Base-by-base conservation (phyloP, 2,113 vertebrate genomes). In the Ovibos moschatus region DNA sequence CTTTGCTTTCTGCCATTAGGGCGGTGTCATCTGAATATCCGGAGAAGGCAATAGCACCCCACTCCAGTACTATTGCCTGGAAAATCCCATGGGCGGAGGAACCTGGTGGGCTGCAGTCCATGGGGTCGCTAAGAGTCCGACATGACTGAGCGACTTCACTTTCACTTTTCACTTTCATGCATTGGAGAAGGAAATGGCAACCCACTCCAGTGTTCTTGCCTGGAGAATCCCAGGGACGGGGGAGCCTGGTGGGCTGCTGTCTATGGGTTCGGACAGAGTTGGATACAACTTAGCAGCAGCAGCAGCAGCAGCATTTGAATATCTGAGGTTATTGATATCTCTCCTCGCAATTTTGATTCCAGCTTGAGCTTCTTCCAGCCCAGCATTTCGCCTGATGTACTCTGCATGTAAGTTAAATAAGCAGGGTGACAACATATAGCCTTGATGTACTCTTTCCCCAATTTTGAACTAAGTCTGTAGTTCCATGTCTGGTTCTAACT, bases 121-220 rank as follows among this genome's bases (percentile, higher is more conserved):
- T 62, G 28, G 28, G 13, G 28, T 62, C 0, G 13, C 28, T 1
- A 6, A 62, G 58, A 62, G 27, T 62, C 5, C 0, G 13, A 30
- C 13, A 30, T 1, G 13, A 62, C 58, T 62, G 28, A 15, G 28
- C 2, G 28, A 30, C 58, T 62, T 62, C 13, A 30, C 28, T 30
- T 60, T 60, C 58, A 60, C 28, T 60, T 60, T 60, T 14, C 58
- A 60, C 58, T 62, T 62, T 62, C 13, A 62, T 62, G 58, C 58
- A 30, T 15, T 15, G 58, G 28, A 62, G 27, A 62, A 62, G 28
- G 28, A 30, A 62, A 62, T 30, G 58, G 12, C 58, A 62, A 30
- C 28, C 58, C 13, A 62, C 1, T 62, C 58, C 58, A 62, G 13
- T 30, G 58, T 62, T 62, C 27, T 62, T 62, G 58, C 28, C 58